Evolutionary conservation across 2,888 invertebrate genomes (phyloP).

Genomic region (Leptopilina myrica): DNA sequence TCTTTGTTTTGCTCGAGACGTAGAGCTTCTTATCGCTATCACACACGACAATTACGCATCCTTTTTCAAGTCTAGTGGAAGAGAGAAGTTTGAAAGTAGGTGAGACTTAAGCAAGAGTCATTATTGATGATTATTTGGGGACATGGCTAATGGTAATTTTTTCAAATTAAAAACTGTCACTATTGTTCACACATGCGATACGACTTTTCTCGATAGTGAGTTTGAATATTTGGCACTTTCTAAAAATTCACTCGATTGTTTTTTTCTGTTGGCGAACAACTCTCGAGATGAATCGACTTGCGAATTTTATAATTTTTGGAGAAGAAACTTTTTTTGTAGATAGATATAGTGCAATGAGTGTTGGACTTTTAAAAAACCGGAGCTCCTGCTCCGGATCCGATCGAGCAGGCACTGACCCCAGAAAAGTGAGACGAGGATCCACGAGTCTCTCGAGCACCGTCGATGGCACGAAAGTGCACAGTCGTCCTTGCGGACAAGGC

Average conservation of each 20-base stretch:
- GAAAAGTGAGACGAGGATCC: constrained; percentile 42
- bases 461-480: constrained; percentile 34
- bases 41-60: constrained; percentile 29
- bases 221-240: too few species aligned
- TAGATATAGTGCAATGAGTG: background rate
- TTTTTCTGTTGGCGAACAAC: too few species aligned
- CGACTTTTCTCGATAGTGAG: too few species aligned
- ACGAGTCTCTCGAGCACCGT: constrained; percentile 39
- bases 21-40: constrained; percentile 26
- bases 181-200: background rate
- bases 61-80: constrained; percentile 16
- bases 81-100: background rate
- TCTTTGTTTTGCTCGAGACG: constrained; percentile 9
- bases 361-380: constrained; percentile 6
- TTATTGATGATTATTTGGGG: too few species aligned
- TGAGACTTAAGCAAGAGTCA: background rate
- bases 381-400: constrained; percentile 66
- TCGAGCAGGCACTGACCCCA: constrained; percentile 69
- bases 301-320: background rate
- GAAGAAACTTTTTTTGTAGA: background rate
- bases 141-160: too few species aligned
- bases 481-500: constrained; percentile 37
- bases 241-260: too few species aligned
- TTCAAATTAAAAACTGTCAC: constrained; percentile 1
- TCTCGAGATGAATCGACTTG: background rate